These are phyloP conservation scores for Clarias magur DNA, from an alignment of 2,113 vertebrate genomes.

Conservation along the genomic window DNA sequence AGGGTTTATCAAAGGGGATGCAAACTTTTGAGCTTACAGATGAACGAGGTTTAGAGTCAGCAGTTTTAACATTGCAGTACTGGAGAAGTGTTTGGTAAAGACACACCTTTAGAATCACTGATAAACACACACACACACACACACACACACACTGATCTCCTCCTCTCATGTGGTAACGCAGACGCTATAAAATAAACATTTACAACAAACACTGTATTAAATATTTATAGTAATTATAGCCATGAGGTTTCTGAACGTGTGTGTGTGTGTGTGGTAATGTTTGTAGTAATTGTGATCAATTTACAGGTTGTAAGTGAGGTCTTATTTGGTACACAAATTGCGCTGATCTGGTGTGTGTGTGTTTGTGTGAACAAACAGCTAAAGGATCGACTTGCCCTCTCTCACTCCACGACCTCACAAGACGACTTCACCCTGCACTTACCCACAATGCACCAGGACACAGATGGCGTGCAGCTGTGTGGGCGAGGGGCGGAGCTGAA, in stretches of 20 bases:
- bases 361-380: conserved; percentile 46
- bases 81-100: too few species aligned
- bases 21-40: too few species aligned
- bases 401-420: neutral
- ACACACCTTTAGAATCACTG: too few species aligned
- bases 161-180: too few species aligned
- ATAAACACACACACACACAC: too few species aligned
- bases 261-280: too few species aligned
- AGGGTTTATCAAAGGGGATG: too few species aligned
- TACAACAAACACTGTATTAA: neutral
- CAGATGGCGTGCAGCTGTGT: conserved; percentile 50
- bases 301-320: neutral
- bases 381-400: conserved; percentile 59
- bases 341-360: neutral
- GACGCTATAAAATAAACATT: neutral
- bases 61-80: too few species aligned
- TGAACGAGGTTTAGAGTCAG: too few species aligned
- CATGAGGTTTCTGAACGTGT: too few species aligned
- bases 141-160: too few species aligned
- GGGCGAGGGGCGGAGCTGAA: conserved; percentile 55
- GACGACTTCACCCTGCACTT: conserved; percentile 48
- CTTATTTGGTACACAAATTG: too few species aligned
- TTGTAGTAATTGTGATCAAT: neutral
- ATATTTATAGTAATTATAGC: neutral
- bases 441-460: conserved; percentile 44